These are phyloP conservation scores for Lissocephala sabroskyi DNA, from an alignment of 2,888 invertebrate species.

Conservation along the genomic window DNA sequence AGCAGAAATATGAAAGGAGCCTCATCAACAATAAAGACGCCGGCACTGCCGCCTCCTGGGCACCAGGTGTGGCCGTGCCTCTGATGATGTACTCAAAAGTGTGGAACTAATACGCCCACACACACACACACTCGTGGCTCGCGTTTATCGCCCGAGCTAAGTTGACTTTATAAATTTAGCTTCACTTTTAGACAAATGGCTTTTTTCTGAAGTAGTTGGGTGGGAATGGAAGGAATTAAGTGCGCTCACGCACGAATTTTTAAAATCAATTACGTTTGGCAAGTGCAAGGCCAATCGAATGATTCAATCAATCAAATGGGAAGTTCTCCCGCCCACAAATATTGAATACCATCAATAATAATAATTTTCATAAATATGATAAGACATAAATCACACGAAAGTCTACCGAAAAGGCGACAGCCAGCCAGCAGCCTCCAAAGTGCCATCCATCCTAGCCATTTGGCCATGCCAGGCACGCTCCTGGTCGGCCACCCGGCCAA, in stretches of 20 bases:
- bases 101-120: conserved; percentile 31
- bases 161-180: background rate
- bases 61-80: conserved; percentile 20
- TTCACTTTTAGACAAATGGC: no score
- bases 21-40: conserved; percentile 22
- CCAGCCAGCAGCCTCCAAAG: conserved; percentile 11
- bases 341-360: conserved; percentile 64
- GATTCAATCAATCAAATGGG: conserved; percentile 48
- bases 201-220: no score
- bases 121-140: conserved; percentile 10
- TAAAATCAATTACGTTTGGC: conserved; percentile 2
- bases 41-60: background rate
- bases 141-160: background rate
- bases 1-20: background rate
- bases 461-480: conserved; percentile 55
- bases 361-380: conserved; percentile 66
- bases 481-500: conserved; percentile 20
- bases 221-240: background rate
- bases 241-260: conserved; percentile 12
- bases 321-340: conserved; percentile 25
- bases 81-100: conserved; percentile 53
- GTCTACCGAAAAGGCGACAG: background rate
- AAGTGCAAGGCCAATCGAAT: conserved; percentile 23
- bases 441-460: conserved; percentile 6
- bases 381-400: conserved; percentile 59